phyloP scores from a whole-genome alignment of 2,888 invertebrate species.

The Drosophila infuscata region DNA sequence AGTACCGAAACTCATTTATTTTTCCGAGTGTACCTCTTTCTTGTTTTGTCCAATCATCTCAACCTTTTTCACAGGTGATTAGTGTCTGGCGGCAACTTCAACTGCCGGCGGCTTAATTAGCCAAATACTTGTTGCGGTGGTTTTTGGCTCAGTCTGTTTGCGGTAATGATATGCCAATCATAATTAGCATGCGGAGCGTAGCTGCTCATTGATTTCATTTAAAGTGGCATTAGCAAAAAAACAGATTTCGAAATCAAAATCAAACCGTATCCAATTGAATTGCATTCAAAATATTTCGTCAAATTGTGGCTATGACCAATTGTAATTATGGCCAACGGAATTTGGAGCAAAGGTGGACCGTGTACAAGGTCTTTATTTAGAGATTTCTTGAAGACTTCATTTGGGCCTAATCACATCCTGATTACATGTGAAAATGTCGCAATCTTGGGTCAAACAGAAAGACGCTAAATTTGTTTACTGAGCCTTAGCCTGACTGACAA shows the following conservation, averaged over 20 bases:
- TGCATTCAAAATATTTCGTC: slow-evolving; percentile 25
- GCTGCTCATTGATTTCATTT: slow-evolving; percentile 72
- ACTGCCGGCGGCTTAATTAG: slow-evolving; percentile 49
- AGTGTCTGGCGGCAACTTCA: slow-evolving; percentile 54
- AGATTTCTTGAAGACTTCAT: slow-evolving; percentile 14
- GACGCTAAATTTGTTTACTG: slow-evolving; percentile 67
- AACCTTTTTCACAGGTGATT: slow-evolving; percentile 73
- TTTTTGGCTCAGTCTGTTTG: slow-evolving; percentile 38
- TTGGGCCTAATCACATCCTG: slow-evolving; percentile 63
- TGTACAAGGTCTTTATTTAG: slow-evolving; percentile 33
- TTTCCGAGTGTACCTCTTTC: slow-evolving; percentile 10
- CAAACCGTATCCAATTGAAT: slow-evolving; percentile 48
- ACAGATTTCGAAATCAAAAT: slow-evolving; percentile 44
- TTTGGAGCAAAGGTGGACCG: slow-evolving; percentile 44
- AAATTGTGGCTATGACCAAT: slow-evolving; percentile 42
- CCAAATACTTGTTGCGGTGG: slow-evolving; percentile 25
- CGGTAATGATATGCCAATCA: slow-evolving; percentile 79
- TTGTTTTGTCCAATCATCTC: slow-evolving; percentile 17
- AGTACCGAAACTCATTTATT: background rate
- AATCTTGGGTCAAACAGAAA: slow-evolving; percentile 46
- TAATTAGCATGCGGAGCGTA: slow-evolving; percentile 63
- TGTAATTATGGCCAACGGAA: slow-evolving; percentile 54
- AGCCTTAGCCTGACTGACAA: slow-evolving; percentile 65
- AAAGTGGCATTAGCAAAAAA: slow-evolving; percentile 62
- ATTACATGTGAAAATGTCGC: slow-evolving; percentile 70